Conservation (phyloP, 1,140 invertebrate genomes). For the Temnothorax longispinosus region DNA sequence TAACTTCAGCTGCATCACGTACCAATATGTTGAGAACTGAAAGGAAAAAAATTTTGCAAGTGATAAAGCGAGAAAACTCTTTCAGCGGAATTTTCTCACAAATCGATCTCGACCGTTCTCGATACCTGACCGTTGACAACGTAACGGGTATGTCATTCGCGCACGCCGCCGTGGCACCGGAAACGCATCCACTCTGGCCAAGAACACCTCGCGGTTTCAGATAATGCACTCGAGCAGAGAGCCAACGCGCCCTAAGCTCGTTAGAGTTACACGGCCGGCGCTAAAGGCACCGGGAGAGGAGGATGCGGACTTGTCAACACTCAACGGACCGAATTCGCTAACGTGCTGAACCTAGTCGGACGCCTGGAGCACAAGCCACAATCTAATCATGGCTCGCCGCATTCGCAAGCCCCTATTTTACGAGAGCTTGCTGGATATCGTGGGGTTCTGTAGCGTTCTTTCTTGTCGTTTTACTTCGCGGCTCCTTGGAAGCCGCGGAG, state of each 20-base stretch:
- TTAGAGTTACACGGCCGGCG: slow-evolving; percentile 79
- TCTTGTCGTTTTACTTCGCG: slow-evolving; percentile 54
- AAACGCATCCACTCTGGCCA: slow-evolving; percentile 67
- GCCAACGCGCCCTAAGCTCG: slow-evolving; percentile 77
- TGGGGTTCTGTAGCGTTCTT: slow-evolving; percentile 39
- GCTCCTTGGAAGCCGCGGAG: slow-evolving; percentile 29
- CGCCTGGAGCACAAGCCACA: slow-evolving; percentile 80
- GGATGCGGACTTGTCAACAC: slow-evolving; percentile 82
- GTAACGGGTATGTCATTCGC: slow-evolving; percentile 54
- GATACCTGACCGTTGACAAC: slow-evolving; percentile 35
- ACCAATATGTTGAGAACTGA: background rate
- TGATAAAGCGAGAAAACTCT: background rate
- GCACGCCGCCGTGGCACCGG: slow-evolving; percentile 32
- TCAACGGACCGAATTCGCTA: slow-evolving; percentile 81
- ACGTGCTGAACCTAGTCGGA: slow-evolving; percentile 80
- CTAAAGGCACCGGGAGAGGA: slow-evolving; percentile 74
- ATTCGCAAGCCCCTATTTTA: slow-evolving; percentile 79
- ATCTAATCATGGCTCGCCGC: slow-evolving; percentile 83
- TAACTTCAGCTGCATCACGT: background rate
- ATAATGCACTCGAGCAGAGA: slow-evolving; percentile 74
- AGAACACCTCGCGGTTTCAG: slow-evolving; percentile 75
- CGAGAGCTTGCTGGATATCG: slow-evolving; percentile 48
- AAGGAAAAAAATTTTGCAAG: background rate
- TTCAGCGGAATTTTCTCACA: background rate
- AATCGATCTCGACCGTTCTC: background rate